Conservation (phyloP, 1,140 invertebrate species). For the Drosophila cardini region DNA sequence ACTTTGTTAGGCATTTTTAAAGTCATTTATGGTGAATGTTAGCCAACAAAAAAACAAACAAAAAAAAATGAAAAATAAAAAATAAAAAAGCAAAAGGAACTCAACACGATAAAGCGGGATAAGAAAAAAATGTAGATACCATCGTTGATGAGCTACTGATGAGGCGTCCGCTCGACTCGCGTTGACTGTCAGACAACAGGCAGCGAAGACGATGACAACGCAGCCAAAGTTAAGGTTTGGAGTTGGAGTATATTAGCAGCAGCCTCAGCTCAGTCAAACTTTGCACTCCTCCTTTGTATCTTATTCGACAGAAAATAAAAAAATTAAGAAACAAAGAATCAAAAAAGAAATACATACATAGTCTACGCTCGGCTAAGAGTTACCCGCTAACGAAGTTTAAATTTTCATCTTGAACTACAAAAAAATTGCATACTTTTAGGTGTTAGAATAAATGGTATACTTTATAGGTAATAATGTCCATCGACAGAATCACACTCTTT, state of each 20-base stretch:
- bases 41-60: conserved; percentile 27
- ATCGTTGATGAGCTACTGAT: conserved; percentile 78
- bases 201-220: background rate
- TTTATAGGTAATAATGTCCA: background rate
- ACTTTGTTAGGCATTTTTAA: conserved; percentile 81
- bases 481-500: conserved; percentile 2
- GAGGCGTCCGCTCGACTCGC: conserved; percentile 43
- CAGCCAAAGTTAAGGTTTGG: conserved; percentile 17
- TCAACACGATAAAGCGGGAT: conserved; percentile 11
- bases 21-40: conserved; percentile 69
- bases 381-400: background rate
- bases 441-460: background rate
- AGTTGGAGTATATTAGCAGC: conserved; percentile 56
- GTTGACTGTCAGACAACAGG: conserved; percentile 8
- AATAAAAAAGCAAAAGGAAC: conserved; percentile 26
- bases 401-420: background rate
- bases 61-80: conserved; percentile 21
- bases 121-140: conserved; percentile 60
- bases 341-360: background rate
- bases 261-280: conserved; percentile 58
- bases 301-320: conserved; percentile 8
- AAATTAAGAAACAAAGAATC: conserved; percentile 7
- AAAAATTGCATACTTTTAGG: background rate
- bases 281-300: conserved; percentile 62
- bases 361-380: background rate